Percentiles rank a stretch among this genome's conserved stretches.
Evolutionary conservation across 2,113 vertebrate species (phyloP).

Genomic region (Xenus cinereus): DNA sequence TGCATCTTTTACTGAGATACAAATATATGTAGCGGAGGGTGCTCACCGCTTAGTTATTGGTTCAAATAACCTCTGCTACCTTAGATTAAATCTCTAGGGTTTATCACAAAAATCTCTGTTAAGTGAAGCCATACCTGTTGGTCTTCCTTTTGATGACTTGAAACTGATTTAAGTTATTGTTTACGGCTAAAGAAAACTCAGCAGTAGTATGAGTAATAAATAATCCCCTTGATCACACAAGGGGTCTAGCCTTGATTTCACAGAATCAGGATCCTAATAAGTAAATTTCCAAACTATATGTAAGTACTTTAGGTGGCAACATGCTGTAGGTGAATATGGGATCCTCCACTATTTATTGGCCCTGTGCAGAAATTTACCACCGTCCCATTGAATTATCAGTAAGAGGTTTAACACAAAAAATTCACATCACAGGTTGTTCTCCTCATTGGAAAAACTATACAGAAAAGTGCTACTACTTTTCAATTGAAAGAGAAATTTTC

Average conservation of each 20-base stretch:
- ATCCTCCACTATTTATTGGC: background rate
- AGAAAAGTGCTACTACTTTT: conserved; percentile 91
- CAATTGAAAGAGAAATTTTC: conserved; percentile 82
- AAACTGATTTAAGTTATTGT: background rate
- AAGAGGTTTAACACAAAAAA: background rate
- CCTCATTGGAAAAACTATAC: conserved; percentile 84
- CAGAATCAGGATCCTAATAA: background rate
- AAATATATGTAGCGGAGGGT: background rate
- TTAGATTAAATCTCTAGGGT: background rate
- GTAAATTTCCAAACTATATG: background rate
- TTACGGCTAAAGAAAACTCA: background rate
- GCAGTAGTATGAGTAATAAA: background rate
- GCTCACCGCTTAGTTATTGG: background rate
- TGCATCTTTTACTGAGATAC: background rate
- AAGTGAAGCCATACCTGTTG: background rate
- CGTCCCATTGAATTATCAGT: background rate
- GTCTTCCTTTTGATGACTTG: background rate
- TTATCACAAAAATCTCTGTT: background rate
- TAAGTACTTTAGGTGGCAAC: background rate
- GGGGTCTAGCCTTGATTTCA: background rate
- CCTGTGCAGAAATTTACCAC: background rate
- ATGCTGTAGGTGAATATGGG: background rate
- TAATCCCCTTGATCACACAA: background rate
- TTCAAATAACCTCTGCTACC: background rate
- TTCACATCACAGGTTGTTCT: conserved; percentile 80